Conservation (phyloP, 2,888 invertebrate genomes). For the Anodontia alba region DNA sequence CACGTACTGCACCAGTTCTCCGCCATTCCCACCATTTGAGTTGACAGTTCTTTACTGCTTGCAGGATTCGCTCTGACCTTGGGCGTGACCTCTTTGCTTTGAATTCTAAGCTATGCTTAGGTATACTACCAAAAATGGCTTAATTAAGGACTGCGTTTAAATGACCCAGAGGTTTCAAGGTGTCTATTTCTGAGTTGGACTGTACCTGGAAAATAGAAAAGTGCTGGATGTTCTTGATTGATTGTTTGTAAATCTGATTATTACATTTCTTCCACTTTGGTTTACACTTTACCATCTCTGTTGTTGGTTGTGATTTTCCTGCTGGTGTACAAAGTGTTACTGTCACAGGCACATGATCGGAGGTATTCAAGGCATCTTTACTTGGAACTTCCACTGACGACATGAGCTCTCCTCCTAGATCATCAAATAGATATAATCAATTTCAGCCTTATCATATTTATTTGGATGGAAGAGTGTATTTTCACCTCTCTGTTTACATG, state of each 20-base stretch:
- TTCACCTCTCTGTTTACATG: background rate
- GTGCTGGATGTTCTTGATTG: background rate
- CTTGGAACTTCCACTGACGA: background rate
- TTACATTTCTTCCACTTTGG: constrained; percentile 7
- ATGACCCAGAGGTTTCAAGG: background rate
- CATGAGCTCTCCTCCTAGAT: background rate
- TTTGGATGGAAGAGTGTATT: constrained; percentile 10
- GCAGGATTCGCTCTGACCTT: background rate
- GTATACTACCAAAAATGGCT: background rate
- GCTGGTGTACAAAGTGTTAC: background rate
- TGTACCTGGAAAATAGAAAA: background rate
- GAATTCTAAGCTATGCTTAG: background rate
- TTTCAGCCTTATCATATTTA: background rate
- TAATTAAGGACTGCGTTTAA: background rate
- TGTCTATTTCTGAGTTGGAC: background rate
- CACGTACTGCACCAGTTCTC: background rate
- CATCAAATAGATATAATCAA: constrained; percentile 10
- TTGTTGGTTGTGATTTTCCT: background rate
- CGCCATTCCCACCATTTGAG: background rate
- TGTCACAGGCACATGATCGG: background rate
- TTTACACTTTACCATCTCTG: background rate
- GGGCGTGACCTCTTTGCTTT: background rate
- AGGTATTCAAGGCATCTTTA: background rate
- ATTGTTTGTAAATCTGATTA: background rate
- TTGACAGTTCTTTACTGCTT: background rate